Evolutionary conservation across 2,113 vertebrate genomes (phyloP).

Genomic region (Gambusia holbrooki): DNA sequence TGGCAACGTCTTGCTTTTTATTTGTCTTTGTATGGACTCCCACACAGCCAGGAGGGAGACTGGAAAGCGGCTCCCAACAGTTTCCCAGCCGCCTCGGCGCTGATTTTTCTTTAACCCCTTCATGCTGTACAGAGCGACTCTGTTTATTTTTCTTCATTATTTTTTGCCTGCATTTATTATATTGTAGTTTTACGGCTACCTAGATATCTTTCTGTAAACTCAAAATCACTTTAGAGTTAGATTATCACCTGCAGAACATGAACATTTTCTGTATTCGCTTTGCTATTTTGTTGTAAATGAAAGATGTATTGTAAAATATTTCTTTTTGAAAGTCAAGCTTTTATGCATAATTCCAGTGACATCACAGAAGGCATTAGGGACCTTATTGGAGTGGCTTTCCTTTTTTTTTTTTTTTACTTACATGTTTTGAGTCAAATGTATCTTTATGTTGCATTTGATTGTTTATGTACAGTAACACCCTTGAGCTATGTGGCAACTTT

Average conservation of each 20-base stretch:
- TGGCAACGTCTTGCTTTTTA: conserved; percentile 34
- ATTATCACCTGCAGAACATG: not conserved
- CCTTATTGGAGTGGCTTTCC: too few species aligned
- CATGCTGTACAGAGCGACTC: not conserved
- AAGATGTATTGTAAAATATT: not conserved
- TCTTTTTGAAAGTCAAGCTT: not conserved
- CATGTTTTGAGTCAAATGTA: too few species aligned
- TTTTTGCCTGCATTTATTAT: not conserved
- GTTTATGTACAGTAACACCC: too few species aligned
- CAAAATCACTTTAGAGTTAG: not conserved
- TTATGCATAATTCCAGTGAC: not conserved
- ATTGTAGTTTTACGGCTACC: not conserved
- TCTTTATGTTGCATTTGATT: too few species aligned
- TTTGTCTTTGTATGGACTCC: conserved; percentile 49
- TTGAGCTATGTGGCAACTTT: too few species aligned
- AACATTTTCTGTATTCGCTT: not conserved
- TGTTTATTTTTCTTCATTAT: not conserved
- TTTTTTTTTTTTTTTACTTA: too few species aligned
- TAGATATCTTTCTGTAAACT: not conserved
- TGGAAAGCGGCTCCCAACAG: conserved; percentile 45
- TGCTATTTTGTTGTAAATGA: not conserved
- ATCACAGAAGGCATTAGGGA: too few species aligned
- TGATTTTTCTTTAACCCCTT: not conserved
- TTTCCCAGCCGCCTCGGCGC: conserved; percentile 3
- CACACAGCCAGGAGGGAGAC: conserved; percentile 19